Percentiles rank a stretch among this genome's conserved stretches.
Conservation (phyloP, 2,113 vertebrate genomes). For the Myotis yumanensis region DNA sequence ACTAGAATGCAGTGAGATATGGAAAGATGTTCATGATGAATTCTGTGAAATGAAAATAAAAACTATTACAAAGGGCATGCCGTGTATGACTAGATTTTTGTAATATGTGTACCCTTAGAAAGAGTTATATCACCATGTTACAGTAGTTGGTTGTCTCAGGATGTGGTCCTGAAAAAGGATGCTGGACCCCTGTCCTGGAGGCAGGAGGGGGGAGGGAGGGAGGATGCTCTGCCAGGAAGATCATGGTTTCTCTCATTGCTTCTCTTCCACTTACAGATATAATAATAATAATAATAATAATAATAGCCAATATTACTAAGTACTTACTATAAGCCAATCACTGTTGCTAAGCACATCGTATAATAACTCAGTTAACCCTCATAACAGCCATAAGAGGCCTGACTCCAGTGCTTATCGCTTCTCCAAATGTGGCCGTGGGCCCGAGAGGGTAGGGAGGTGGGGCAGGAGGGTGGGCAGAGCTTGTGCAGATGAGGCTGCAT, state of each 20-base stretch:
- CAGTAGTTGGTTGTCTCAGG: neutral
- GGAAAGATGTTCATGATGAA: neutral
- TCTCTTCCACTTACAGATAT: neutral
- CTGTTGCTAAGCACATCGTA: neutral
- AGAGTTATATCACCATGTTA: neutral
- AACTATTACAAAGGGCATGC: neutral
- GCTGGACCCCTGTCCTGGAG: neutral
- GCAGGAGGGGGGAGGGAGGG: no score
- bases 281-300: neutral
- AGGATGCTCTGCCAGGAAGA: neutral
- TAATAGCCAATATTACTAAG: neutral
- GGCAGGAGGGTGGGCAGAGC: neutral
- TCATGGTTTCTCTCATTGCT: neutral
- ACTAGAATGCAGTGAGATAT: neutral
- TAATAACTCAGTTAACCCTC: neutral
- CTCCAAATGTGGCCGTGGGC: neutral
- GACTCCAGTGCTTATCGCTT: neutral
- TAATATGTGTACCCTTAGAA: neutral
- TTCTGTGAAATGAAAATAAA: neutral
- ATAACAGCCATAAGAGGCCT: neutral
- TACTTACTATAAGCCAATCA: neutral
- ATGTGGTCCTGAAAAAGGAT: neutral
- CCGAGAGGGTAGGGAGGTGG: neutral
- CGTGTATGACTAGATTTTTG: neutral
- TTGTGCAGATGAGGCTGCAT: neutral